Evolutionary conservation across 2,797 vertebrate species (phyloP).

Genomic region (Acanthurus tractus): DNA sequence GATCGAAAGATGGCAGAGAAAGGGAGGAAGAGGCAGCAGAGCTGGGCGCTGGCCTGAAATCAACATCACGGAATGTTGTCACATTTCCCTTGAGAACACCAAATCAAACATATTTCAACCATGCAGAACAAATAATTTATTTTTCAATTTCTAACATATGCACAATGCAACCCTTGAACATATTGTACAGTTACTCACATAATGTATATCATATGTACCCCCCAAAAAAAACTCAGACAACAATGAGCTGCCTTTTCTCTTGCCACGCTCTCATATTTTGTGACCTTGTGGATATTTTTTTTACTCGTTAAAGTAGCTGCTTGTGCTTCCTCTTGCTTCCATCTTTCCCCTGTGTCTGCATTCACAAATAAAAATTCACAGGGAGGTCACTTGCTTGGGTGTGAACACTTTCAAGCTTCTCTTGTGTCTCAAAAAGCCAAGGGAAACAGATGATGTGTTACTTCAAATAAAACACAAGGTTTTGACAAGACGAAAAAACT

Average conservation of each 20-base stretch:
- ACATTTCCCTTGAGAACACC: neutral
- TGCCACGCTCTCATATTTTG: too few species aligned
- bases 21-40: neutral
- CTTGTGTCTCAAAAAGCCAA: too few species aligned
- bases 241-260: too few species aligned
- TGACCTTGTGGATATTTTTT: too few species aligned
- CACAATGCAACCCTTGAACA: neutral
- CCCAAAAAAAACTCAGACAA: neutral
- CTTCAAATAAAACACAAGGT: neutral
- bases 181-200: neutral
- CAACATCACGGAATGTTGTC: constrained; percentile 8
- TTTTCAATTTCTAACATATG: neutral
- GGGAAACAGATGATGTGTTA: neutral
- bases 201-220: neutral
- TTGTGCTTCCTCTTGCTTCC: too few species aligned
- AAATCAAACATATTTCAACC: neutral
- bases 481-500: too few species aligned
- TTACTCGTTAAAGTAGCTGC: too few species aligned
- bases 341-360: too few species aligned
- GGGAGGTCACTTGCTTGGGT: too few species aligned
- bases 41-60: constrained; percentile 3
- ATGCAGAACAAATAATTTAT: neutral
- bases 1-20: neutral
- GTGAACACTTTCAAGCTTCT: too few species aligned
- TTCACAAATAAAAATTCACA: too few species aligned